Base-by-base conservation (phyloP, 2,888 invertebrate species). In the Epinotia demarniana region DNA sequence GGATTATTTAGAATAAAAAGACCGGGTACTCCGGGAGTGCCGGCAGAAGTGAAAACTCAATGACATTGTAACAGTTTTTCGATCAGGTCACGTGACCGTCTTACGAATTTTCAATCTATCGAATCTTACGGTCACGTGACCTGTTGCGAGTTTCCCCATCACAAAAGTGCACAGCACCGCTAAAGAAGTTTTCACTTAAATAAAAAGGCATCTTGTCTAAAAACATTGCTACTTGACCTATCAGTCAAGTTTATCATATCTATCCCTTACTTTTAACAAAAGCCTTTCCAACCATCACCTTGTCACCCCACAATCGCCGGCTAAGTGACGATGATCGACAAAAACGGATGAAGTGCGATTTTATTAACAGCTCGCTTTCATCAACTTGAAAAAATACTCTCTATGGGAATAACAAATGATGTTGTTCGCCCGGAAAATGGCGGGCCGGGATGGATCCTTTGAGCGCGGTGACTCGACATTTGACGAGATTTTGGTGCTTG, bases 281-380 rank as follows among this genome's bases (percentile, higher is more conserved):
- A 46, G 16, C 13, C 9, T 33, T 33, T 66, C 27, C 49, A 4
- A 6, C 5, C 3, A 73, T 77, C 64, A 3, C 80, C 79, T 77
- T 76, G 85, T 33, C 87, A 86, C 90, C 85, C 82, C 81, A 82
- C 80, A 83, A 80, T 80, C 80, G 80, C 81, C 87, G 86, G 87
- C 88, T 93, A 94, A 93, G 94, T 93, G 93, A 93, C 92, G 92
- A 91, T 94, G 94, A 94, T 94, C 93, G 90, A 93, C 93, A 92
- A 93, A 94, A 93, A 92, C 85, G 90, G 87, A 92, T 93, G 92
- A 90, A 93, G 91, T 91, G 93, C 92, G 89, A 92, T 93, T 93
- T 92, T 94, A 93, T 93, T 91, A 94, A 92, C 93, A 91, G 74
- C 87, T 83, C 84, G 88, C 92, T 92, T 90, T 91, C 91, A 91